Evolutionary conservation across 2,797 vertebrate species (phyloP), one percentile per base, ranked within the genome.

Genomic region (Gadopsis bispinosus): DNA sequence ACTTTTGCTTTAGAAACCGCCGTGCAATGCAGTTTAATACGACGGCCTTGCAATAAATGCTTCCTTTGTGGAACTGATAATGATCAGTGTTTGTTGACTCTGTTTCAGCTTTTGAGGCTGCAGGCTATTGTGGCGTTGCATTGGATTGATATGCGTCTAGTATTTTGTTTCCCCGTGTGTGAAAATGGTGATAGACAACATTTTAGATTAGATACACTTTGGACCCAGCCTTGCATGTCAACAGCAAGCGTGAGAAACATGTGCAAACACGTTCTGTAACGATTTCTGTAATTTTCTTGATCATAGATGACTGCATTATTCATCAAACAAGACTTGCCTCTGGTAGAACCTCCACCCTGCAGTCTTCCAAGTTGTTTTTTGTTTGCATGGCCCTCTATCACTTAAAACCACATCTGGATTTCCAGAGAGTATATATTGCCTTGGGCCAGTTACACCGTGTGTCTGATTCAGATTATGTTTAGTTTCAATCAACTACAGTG

Each of bases 221-320:
- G 29, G 43, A 75, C 39, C 5, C 7, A 11, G 14, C 39, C 10
- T 1, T 39, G 63, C 50, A 75, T 75, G 51, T 84, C 63, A 75
- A 71, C 51, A 48, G 20, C 6, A 14, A 64, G 54, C 5, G 1
- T 67, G 64, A 63, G 58, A 87, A 85, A 82, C 71, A 29, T 73
- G 68, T 69, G 54, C 55, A 72, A 68, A 83, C 66, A 69, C 55
- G 51, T 73, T 69, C 65, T 67, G 64, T 69, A 50, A 79, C 61
- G 76, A 72, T 81, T 51, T 79, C 58, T 66, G 51, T 51, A 53
- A 50, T 80, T 86, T 79, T 86, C 69, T 75, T 87, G 76, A 83
- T 88, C 73, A 67, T 50, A 73, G 63, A 76, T 61, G 64, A 69
- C 65, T 88, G 84, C 84, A 92, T 91, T 89, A 91, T 91, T 91